Evolutionary conservation across 2,113 vertebrate genomes (phyloP).

Genomic region (Uria aalge): DNA sequence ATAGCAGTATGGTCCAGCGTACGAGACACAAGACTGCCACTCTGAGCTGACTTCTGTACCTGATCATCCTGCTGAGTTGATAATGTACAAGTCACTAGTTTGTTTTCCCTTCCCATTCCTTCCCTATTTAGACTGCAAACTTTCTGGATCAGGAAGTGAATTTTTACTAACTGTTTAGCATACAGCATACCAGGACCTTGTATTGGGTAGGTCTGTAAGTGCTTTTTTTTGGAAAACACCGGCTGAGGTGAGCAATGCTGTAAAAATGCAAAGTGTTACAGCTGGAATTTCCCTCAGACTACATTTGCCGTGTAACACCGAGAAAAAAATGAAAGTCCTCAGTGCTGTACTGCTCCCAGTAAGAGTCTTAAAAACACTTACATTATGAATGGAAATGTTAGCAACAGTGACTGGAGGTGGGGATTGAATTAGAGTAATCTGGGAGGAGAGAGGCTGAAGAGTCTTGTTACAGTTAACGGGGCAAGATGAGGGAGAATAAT

Average conservation of each 20-base stretch:
- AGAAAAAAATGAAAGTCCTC: not conserved
- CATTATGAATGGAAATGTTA: not conserved
- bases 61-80: not conserved
- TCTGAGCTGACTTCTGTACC: not conserved
- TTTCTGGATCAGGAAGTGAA: not conserved
- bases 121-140: not conserved
- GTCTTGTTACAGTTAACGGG: not conserved
- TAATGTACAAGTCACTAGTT: not conserved
- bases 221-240: not conserved
- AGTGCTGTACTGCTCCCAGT: not conserved
- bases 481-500: not conserved
- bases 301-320: not conserved
- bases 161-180: not conserved
- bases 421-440: not conserved
- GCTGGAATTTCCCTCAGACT: not conserved
- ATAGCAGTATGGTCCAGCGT: accelerated
- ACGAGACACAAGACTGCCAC: not conserved
- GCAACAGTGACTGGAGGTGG: not conserved
- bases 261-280: not conserved
- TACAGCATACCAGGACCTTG: not conserved
- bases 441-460: not conserved
- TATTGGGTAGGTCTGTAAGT: not conserved
- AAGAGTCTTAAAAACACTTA: not conserved
- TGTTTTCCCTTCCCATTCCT: not conserved
- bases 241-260: not conserved